Base-by-base conservation (phyloP, 2,888 invertebrate genomes). In the Saturnia pavonia region DNA sequence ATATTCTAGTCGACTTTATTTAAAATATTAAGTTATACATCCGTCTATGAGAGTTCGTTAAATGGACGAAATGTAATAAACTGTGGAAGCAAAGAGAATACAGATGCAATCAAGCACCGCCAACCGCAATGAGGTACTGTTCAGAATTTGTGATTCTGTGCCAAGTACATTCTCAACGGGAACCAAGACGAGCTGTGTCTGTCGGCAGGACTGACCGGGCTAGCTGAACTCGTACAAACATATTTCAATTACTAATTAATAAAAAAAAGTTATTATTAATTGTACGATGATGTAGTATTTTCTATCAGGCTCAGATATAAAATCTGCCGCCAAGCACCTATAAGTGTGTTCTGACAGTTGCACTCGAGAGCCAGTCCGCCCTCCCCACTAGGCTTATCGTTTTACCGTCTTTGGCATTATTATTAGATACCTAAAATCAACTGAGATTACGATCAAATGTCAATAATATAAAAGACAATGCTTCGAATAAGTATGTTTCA, bases 21-120 rank as follows among this genome's bases (percentile, higher is more conserved):
- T 54, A 25, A 60, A 65, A 65, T 65, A 40, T 34, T n/a, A 40
- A 65, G 34, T 11, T 8, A 40, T 8, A 34, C 40, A 19, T 9
- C 19, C 19, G 40, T 14, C 40, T 9, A 8, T 7, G 25, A 1
- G 65, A n/a, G 16, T 12, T 65, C 40, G 40, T 65, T 65, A 19
- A 40, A 40, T 65, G 65, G 65, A 60, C 40, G 65, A n/a, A 40
- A 65, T 40, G 65, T 65, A 65, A 65, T 65, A 65, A 65, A 65
- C 12, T 40, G 6, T 40, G 65, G 3, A n/a, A 65, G 22, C 40
- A n/a, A 34, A 40, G 40, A 16, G 65, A 65, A 65, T 65, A 65
- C 65, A 65, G 22, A 65, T 65, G 65, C 65, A 65, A 65, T 65
- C 65, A 65, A n/a, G 65, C 19, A 4, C 27, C 40, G 40, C 40